Percentiles rank a stretch among this genome's conserved stretches.
Evolutionary conservation across 2,888 invertebrate species (phyloP).

Genomic region (Micoletzkya japonica): DNA sequence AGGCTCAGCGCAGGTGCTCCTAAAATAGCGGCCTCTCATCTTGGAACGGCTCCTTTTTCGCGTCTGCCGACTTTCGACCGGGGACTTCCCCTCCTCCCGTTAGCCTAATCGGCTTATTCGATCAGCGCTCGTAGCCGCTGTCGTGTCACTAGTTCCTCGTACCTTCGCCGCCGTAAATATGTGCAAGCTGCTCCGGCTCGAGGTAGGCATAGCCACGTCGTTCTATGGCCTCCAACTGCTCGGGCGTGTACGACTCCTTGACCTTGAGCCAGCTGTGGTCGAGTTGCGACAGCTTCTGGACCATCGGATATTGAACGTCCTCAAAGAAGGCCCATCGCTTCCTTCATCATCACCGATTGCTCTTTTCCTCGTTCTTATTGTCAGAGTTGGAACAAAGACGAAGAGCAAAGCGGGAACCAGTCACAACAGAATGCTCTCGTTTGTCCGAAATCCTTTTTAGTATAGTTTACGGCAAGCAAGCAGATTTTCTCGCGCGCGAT

Average conservation of each 20-base stretch:
- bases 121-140: too few relatives aligned
- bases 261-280: slow-evolving; percentile 43
- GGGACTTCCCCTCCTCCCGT: too few relatives aligned
- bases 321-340: not conserved
- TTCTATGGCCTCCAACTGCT: slow-evolving; percentile 41
- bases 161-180: slow-evolving; percentile 45
- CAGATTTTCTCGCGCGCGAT: too few relatives aligned
- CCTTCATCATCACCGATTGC: not conserved
- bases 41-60: not conserved
- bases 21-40: not conserved
- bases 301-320: slow-evolving; percentile 46
- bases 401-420: not conserved
- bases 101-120: too few relatives aligned
- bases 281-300: slow-evolving; percentile 41
- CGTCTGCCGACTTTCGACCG: too few relatives aligned
- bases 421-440: too few relatives aligned
- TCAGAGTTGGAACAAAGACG: too few relatives aligned
- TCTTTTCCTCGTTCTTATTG: not conserved
- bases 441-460: too few relatives aligned
- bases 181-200: slow-evolving; percentile 39
- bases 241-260: slow-evolving; percentile 30
- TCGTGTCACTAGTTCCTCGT: too few relatives aligned
- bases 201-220: slow-evolving; percentile 44
- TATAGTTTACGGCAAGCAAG: too few relatives aligned
- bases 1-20: slow-evolving; percentile 13